These are phyloP conservation scores for Eristalinus aeneus DNA, from an alignment of 2,888 invertebrate species.

Conservation along the genomic window DNA sequence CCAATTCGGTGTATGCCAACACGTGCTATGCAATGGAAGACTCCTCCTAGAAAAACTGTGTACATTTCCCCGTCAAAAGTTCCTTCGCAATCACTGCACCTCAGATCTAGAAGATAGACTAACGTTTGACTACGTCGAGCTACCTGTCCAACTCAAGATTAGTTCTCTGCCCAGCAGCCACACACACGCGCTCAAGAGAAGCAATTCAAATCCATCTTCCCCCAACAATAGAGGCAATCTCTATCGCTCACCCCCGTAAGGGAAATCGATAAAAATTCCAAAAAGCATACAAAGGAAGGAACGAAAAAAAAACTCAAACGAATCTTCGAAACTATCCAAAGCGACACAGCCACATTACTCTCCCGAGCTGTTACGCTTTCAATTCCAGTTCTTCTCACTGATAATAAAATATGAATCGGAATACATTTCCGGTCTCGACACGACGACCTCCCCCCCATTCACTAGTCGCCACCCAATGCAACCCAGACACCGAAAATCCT, in stretches of 20 bases:
- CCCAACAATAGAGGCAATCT: not conserved
- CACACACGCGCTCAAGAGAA: not conserved
- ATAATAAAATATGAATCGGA: conserved; percentile 69
- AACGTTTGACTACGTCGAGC: not conserved
- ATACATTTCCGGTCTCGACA: conserved; percentile 66
- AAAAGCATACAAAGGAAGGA: not conserved
- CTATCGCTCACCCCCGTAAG: not conserved
- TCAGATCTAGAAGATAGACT: not conserved
- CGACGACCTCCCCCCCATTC: not conserved
- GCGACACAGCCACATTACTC: conserved; percentile 28
- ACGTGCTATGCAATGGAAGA: not conserved
- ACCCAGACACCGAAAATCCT: not conserved
- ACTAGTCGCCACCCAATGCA: not conserved
- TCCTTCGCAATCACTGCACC: not conserved
- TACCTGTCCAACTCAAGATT: not conserved
- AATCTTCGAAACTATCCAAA: conserved; percentile 16
- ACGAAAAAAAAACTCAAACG: not conserved
- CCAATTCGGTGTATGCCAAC: not conserved
- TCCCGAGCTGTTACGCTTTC: conserved; percentile 34
- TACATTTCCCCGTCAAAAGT: not conserved
- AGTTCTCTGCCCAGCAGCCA: not conserved
- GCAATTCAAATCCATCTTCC: not conserved
- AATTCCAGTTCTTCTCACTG: conserved; percentile 57
- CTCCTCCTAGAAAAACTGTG: not conserved
- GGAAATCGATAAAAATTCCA: not conserved